A percentile compares a stretch with the other conserved stretches of the same genome.
Conservation (phyloP, 2,888 invertebrate genomes). For the Polymixis lichenea region DNA sequence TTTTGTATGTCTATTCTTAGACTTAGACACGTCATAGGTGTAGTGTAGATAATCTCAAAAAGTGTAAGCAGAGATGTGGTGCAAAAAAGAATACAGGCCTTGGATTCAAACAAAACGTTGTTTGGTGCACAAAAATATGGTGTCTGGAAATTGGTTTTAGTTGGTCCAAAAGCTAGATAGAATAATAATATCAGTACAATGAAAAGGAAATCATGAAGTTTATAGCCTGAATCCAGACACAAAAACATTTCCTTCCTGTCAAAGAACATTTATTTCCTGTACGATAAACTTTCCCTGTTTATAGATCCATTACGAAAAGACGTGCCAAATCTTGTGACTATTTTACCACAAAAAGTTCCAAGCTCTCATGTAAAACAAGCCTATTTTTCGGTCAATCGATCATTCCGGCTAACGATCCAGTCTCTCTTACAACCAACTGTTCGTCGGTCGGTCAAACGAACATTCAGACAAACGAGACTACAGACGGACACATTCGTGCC, state of each 20-base stretch:
- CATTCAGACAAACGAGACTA: not conserved
- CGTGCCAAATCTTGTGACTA: not conserved
- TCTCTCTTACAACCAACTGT: not conserved
- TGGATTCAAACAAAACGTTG: not conserved
- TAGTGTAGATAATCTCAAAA: conserved; percentile 11
- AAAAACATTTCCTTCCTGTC: not conserved
- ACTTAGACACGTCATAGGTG: not conserved
- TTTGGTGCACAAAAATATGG: too few species aligned
- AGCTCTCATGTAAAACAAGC: not conserved
- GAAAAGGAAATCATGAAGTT: not conserved
- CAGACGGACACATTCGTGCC: too few species aligned
- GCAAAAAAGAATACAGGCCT: not conserved
- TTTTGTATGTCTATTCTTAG: conserved; percentile 16
- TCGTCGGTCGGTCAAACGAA: not conserved
- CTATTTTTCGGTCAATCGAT: not conserved
- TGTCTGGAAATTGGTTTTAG: not conserved
- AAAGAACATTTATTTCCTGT: not conserved
- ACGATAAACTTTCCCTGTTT: not conserved
- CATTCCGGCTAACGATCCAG: not conserved
- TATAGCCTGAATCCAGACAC: not conserved
- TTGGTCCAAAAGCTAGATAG: not conserved
- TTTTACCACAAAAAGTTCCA: not conserved
- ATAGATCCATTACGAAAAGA: not conserved
- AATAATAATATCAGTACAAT: not conserved
- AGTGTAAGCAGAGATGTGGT: not conserved